Evolutionary conservation across 2,888 invertebrate species (phyloP).

Genomic region (Pegoplata infirma): DNA sequence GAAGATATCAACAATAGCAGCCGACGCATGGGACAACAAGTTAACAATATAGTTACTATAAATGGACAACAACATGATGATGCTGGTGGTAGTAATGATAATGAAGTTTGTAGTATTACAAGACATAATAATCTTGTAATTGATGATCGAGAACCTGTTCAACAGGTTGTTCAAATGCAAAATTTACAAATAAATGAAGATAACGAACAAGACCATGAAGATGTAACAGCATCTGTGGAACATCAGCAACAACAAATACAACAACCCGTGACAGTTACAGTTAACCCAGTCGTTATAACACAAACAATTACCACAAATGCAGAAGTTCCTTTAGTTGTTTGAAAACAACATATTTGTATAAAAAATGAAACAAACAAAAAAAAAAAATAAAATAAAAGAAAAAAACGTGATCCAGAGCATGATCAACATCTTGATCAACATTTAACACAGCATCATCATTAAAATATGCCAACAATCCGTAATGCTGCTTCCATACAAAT

Average conservation of each 20-base stretch:
- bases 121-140: conserved; percentile 20
- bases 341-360: conserved; percentile 48
- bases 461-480: conserved; percentile 31
- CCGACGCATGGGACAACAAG: conserved; percentile 20
- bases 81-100: conserved; percentile 63
- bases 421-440: conserved; percentile 1
- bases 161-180: conserved; percentile 70
- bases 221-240: conserved; percentile 29
- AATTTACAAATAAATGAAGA: conserved; percentile 60
- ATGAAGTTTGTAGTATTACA: conserved; percentile 65
- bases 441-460: conserved; percentile 1
- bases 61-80: conserved; percentile 20
- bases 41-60: conserved; percentile 23
- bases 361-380: no score
- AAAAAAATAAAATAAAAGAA: no score
- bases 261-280: conserved; percentile 49
- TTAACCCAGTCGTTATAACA: conserved; percentile 55
- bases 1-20: conserved; percentile 39
- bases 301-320: conserved; percentile 61
- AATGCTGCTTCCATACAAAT: conserved; percentile 13
- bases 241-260: conserved; percentile 33
- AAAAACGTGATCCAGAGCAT: conserved; percentile 28
- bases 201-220: conserved; percentile 47
- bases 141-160: conserved; percentile 69
- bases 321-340: conserved; percentile 67